phyloP scores from a whole-genome alignment of 2,113 vertebrate genomes.

The Octodon degus region DNA sequence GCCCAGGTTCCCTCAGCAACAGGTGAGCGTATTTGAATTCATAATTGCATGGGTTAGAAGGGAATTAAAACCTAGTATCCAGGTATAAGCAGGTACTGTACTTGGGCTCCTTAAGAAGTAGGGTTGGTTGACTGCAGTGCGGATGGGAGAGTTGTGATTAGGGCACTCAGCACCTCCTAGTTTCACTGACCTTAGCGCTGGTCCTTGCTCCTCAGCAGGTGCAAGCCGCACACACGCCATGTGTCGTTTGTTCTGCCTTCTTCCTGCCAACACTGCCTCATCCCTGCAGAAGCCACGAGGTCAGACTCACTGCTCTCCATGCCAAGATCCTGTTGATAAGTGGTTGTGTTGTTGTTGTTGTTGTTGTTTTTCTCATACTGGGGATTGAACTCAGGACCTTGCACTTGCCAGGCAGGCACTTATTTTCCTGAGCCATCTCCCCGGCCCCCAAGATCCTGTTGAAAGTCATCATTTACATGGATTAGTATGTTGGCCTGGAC shows the following conservation, averaged over 20 bases:
- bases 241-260: neutral
- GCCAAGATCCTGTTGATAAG: neutral
- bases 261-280: neutral
- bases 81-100: neutral
- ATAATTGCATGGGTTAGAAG: neutral
- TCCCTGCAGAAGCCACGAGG: neutral
- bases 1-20: neutral
- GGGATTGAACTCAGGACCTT: too few species aligned
- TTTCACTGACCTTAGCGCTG: neutral
- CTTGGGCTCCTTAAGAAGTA: neutral
- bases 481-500: neutral
- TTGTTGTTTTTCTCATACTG: too few species aligned
- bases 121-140: neutral
- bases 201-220: neutral
- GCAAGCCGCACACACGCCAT: too few species aligned
- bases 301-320: neutral
- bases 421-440: too few species aligned
- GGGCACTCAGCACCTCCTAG: neutral
- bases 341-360: too few species aligned
- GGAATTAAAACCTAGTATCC: neutral
- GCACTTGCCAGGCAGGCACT: too few species aligned
- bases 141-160: too few species aligned
- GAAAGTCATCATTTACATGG: neutral
- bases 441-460: neutral
- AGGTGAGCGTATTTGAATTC: neutral